A percentile compares a stretch with the other conserved stretches of the same genome.
Evolutionary conservation across 2,888 invertebrate species (phyloP).

Genomic region (Yponomeuta cagnagella): DNA sequence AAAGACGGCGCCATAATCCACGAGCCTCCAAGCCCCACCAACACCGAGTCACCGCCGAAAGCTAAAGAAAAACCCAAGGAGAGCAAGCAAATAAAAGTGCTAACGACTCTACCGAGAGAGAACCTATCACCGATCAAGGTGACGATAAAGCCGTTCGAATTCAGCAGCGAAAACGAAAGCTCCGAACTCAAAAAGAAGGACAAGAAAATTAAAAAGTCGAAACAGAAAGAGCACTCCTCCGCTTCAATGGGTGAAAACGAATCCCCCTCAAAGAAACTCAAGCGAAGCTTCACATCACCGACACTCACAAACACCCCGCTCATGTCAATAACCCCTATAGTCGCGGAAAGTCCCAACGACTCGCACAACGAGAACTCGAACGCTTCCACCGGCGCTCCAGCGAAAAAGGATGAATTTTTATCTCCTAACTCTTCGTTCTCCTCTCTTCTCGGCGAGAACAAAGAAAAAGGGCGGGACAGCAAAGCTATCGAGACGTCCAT

Average conservation of each 20-base stretch:
- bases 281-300: constrained; percentile 70
- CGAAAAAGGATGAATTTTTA: constrained; percentile 44
- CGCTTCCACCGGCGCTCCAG: constrained; percentile 47
- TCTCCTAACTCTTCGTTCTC: constrained; percentile 67
- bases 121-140: constrained; percentile 68
- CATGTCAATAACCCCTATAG: constrained; percentile 71
- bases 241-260: constrained; percentile 41
- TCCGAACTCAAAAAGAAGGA: constrained; percentile 50
- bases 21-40: constrained; percentile 53
- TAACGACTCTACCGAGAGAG: constrained; percentile 30
- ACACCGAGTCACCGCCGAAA: constrained; percentile 53
- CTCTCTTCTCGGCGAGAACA: constrained; percentile 52
- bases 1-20: constrained; percentile 80
- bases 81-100: constrained; percentile 32
- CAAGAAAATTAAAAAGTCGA: constrained; percentile 58
- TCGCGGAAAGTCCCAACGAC: constrained; percentile 68
- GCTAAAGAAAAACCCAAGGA: constrained; percentile 38
- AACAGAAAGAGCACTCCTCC: constrained; percentile 47
- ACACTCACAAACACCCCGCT: constrained; percentile 67
- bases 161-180: constrained; percentile 55
- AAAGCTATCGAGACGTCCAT: constrained; percentile 66
- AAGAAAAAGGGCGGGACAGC: constrained; percentile 56
- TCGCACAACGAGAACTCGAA: constrained; percentile 71
- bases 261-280: constrained; percentile 50
- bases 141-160: constrained; percentile 68